Base-by-base conservation (phyloP, 2,888 invertebrate genomes). In the Bugula neritina region DNA sequence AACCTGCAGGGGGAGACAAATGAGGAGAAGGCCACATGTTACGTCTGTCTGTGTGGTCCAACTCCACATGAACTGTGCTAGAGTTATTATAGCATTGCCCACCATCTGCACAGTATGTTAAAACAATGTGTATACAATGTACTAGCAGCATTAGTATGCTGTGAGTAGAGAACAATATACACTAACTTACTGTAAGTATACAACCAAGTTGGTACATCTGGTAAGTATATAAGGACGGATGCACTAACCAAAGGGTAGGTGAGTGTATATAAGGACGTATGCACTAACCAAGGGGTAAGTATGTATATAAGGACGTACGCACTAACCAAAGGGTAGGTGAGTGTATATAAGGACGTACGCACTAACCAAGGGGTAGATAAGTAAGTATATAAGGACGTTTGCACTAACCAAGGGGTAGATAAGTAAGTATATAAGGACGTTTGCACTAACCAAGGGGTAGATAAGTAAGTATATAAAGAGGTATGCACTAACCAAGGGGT, bases 371-470 rank as follows among this genome's bases (percentile, higher is more conserved):
- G n/a, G n/a, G n/a, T n/a, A n/a, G n/a, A n/a, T n/a, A n/a, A 17
- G 43, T 43, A 43, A 43, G 17, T 43, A 17, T 43, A 43, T 43
- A 5, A 43, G 43, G 43, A 10, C 5, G 43, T 17, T 10, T 43
- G 17, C 17, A 43, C 43, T 43, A 43, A 43, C 17, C 43, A 43
- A 43, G 17, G 43, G 43, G 43, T 43, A n/a, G n/a, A n/a, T n/a
- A 43, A 17, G 43, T 43, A 43, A 43, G 43, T 43, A 43, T 17
- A 43, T 43, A 17, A 10, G 17, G 5, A 43, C 43, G 43, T 17
- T 10, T 43, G 5, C 52, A 31, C 58, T 55, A 3, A 80, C 77
- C 29, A 84, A 75, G 1, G 83, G 78, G 55, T 80, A 80, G 0
- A 82, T 80, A 29, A 84, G 79, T 71, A 84, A 74, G 55, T 43